A percentile compares a stretch with the other conserved stretches of the same genome.
Conservation (phyloP, 2,888 invertebrate genomes). For the Copidosoma aretas region DNA sequence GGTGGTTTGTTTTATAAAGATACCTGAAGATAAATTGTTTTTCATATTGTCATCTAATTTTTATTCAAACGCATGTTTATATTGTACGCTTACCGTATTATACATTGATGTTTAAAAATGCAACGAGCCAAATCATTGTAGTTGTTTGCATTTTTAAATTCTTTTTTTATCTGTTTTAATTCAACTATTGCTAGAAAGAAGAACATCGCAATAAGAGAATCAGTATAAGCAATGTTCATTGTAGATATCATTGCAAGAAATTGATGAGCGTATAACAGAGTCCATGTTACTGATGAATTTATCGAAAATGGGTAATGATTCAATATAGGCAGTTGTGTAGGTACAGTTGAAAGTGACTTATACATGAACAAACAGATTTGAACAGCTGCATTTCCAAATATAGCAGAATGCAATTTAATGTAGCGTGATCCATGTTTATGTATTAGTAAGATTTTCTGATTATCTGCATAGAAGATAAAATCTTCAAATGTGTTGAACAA, state of each 20-base stretch:
- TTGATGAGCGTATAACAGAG: not conserved
- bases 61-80: not conserved
- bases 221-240: not conserved
- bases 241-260: not conserved
- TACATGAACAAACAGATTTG: not conserved
- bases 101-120: conserved; percentile 5
- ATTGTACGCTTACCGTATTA: conserved; percentile 3
- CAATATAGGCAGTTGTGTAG: not conserved
- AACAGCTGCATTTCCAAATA: not conserved
- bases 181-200: not conserved
- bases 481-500: not conserved
- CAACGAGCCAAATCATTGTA: not conserved
- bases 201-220: not conserved
- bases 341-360: not conserved
- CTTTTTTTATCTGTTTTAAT: not conserved
- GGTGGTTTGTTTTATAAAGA: not conserved
- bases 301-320: not conserved
- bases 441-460: not conserved
- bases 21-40: not conserved
- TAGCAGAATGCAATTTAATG: not conserved
- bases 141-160: not conserved
- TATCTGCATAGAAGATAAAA: not conserved
- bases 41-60: too few relatives aligned
- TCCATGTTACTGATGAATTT: not conserved
- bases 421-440: not conserved